These are phyloP conservation scores for Conger conger DNA, from an alignment of 2,113 vertebrate species.

Conservation along the genomic window DNA sequence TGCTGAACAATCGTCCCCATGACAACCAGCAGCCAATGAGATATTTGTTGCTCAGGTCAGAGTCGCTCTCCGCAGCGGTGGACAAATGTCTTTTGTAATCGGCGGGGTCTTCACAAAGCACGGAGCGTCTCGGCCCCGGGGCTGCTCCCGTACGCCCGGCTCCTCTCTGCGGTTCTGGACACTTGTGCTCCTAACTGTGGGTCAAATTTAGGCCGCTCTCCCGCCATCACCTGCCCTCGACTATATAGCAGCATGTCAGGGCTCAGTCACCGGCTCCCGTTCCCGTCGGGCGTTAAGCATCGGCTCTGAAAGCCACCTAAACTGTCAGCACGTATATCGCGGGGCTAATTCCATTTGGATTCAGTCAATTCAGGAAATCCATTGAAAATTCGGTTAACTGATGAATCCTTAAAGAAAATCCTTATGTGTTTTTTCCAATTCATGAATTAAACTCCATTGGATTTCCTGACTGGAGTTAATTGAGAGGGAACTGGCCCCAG, in stretches of 20 bases:
- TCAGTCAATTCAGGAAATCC: no score
- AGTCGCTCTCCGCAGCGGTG: slow-evolving; percentile 34
- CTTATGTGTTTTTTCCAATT: no score
- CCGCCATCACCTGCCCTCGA: background rate
- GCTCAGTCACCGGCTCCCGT: background rate
- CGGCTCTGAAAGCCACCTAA: background rate
- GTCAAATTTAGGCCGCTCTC: background rate
- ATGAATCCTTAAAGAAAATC: no score
- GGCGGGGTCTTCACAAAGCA: slow-evolving; percentile 17
- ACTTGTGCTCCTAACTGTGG: background rate
- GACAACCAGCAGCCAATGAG: slow-evolving; percentile 49
- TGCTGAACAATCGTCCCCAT: slow-evolving; percentile 42
- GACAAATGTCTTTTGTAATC: slow-evolving; percentile 31
- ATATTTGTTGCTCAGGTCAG: slow-evolving; percentile 36
- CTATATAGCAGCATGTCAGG: background rate
- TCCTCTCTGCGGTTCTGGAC: background rate
- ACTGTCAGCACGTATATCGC: no score
- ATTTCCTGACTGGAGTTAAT: no score
- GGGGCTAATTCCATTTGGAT: no score
- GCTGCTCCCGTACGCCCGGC: background rate
- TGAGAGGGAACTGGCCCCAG: no score
- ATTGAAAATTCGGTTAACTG: no score
- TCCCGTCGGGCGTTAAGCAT: background rate
- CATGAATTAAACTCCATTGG: no score
- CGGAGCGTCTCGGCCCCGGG: slow-evolving; percentile 10